These are phyloP conservation scores for Acrobasis suavella DNA, from an alignment of 2,888 invertebrate genomes.

Conservation along the genomic window DNA sequence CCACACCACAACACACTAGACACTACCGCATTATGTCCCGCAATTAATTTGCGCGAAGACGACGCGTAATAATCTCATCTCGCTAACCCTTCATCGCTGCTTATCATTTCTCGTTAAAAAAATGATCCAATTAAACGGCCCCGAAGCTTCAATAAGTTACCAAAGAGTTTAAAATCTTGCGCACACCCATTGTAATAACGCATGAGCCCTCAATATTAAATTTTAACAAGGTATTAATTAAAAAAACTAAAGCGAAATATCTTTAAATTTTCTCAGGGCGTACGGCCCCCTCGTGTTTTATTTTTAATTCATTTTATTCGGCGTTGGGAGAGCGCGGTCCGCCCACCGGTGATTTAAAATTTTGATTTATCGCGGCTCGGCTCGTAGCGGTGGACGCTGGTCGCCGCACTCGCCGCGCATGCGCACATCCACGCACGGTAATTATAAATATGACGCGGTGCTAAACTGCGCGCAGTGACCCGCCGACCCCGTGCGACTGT, in stretches of 20 bases:
- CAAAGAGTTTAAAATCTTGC: slow-evolving; percentile 75
- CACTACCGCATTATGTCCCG: slow-evolving; percentile 27
- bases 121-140: slow-evolving; percentile 77
- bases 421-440: slow-evolving; percentile 59
- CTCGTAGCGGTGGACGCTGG: slow-evolving; percentile 57
- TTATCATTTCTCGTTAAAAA: slow-evolving; percentile 78
- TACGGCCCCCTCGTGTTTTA: slow-evolving; percentile 73
- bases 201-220: slow-evolving; percentile 81
- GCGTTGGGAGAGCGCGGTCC: slow-evolving; percentile 71
- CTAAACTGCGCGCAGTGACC: slow-evolving; percentile 78
- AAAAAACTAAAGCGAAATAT: slow-evolving; percentile 81
- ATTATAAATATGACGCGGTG: slow-evolving; percentile 82
- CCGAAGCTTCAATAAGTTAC: slow-evolving; percentile 74
- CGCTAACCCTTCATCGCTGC: slow-evolving; percentile 61
- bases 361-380: slow-evolving; percentile 78
- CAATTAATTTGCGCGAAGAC: slow-evolving; percentile 50
- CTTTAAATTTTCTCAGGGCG: slow-evolving; percentile 80
- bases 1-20: too few relatives aligned
- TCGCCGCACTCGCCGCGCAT: slow-evolving; percentile 23
- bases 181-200: slow-evolving; percentile 82
- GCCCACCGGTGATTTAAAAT: slow-evolving; percentile 83
- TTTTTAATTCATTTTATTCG: slow-evolving; percentile 82
- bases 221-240: slow-evolving; percentile 83
- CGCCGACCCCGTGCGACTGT: slow-evolving; percentile 55
- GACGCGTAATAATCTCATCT: slow-evolving; percentile 56